Evolutionary conservation across 1,140 invertebrate genomes (phyloP).

Genomic region (Marisa cornuarietis): DNA sequence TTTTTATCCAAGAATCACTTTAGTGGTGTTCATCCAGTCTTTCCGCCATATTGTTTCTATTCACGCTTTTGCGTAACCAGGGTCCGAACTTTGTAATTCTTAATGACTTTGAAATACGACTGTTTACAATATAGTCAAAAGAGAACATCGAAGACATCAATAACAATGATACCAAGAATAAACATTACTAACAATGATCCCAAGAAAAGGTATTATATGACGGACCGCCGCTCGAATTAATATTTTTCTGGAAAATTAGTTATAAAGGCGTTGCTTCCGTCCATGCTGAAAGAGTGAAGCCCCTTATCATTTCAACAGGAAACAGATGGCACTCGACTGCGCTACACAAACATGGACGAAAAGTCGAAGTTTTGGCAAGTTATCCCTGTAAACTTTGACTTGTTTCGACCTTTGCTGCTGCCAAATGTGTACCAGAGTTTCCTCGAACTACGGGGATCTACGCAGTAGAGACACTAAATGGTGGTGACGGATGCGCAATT

Average conservation of each 20-base stretch:
- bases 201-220: background rate
- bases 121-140: background rate
- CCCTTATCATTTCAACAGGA: constrained; percentile 11
- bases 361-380: background rate
- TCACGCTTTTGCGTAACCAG: constrained; percentile 35
- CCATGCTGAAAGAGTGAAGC: background rate
- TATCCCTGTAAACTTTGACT: background rate
- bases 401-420: background rate
- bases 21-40: too few species aligned
- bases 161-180: background rate
- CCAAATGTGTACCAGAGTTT: background rate
- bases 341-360: constrained; percentile 16
- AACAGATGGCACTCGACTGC: constrained; percentile 9
- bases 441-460: background rate
- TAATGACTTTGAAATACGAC: background rate
- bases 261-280: background rate
- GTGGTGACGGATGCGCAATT: constrained; percentile 56
- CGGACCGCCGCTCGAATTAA: background rate
- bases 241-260: background rate
- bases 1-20: too few species aligned
- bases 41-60: constrained; percentile 40
- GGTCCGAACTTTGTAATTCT: constrained; percentile 11
- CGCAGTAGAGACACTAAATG: constrained; percentile 36
- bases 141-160: background rate
- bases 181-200: background rate